A percentile compares a stretch with the other conserved stretches of the same genome.
phyloP scores from a whole-genome alignment of 2,888 invertebrate genomes.

The Scrobipalpa atriplicella region DNA sequence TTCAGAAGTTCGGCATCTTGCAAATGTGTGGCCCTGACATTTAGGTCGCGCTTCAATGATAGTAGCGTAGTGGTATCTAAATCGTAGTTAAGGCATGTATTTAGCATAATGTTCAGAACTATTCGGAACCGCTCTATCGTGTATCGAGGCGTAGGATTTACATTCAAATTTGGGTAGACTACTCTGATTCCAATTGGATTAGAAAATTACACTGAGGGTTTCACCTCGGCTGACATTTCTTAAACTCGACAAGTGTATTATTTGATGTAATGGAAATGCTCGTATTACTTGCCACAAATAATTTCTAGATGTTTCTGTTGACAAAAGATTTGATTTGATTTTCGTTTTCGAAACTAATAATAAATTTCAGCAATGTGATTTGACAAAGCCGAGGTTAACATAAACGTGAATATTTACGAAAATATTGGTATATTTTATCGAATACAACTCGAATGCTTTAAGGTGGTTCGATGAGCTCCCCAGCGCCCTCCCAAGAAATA shows the following conservation, averaged over 20 bases:
- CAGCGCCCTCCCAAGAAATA: too few relatives aligned
- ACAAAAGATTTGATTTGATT: not conserved
- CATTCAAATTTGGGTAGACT: slow-evolving; percentile 24
- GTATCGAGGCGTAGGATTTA: slow-evolving; percentile 16
- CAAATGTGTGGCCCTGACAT: slow-evolving; percentile 51
- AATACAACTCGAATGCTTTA: too few relatives aligned
- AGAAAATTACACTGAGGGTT: slow-evolving; percentile 5
- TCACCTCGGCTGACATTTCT: slow-evolving; percentile 20
- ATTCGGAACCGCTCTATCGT: slow-evolving; percentile 20
- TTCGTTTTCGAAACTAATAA: not conserved
- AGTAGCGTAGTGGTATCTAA: not conserved
- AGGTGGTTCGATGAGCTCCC: too few relatives aligned
- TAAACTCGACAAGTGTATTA: not conserved
- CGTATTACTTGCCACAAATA: too few relatives aligned
- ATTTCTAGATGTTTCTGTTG: not conserved
- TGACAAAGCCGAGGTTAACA: not conserved
- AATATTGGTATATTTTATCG: too few relatives aligned
- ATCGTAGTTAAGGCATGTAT: slow-evolving; percentile 27
- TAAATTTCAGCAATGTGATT: not conserved
- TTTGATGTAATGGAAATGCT: too few relatives aligned
- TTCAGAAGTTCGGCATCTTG: slow-evolving; percentile 39
- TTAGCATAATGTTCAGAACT: slow-evolving; percentile 23
- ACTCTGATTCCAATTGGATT: slow-evolving; percentile 11
- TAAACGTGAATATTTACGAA: too few relatives aligned
- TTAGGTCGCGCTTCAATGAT: slow-evolving; percentile 35